Evolutionary conservation across 30 jellyfish, hydroid and myxozoan genomes (phyloP).

Genomic region (Chironex yamaguchii): DNA sequence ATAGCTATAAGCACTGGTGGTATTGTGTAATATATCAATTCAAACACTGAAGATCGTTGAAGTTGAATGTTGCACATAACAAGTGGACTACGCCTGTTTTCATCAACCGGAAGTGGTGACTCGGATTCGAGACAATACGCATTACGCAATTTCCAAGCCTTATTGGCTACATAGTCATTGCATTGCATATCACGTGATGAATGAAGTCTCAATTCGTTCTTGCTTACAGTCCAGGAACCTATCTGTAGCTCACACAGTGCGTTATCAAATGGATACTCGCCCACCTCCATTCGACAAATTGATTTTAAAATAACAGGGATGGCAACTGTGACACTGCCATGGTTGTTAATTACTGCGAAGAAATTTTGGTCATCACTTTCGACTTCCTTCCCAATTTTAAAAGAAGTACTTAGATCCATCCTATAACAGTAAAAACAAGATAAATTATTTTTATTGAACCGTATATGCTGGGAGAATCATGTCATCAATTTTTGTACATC

Average conservation of each 20-base stretch:
- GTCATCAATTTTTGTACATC: too few species aligned
- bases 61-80: constrained; percentile 35
- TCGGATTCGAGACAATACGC: constrained; percentile 21
- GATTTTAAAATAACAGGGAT: constrained; percentile 72
- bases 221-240: constrained; percentile 77
- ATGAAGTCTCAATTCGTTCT: constrained; percentile 42
- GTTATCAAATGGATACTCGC: constrained; percentile 82
- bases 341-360: constrained; percentile 41
- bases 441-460: too few species aligned
- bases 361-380: constrained; percentile 70
- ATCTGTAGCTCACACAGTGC: constrained; percentile 57
- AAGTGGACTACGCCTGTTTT: constrained; percentile 1
- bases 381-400: constrained; percentile 58
- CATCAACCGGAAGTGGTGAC: not conserved
- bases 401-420: constrained; percentile 53
- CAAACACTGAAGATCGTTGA: constrained; percentile 74
- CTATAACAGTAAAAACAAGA: constrained; percentile 16
- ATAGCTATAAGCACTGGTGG: constrained; percentile 77
- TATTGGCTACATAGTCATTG: constrained; percentile 4
- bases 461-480: too few species aligned
- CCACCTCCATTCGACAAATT: constrained; percentile 59
- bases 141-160: constrained; percentile 55
- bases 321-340: constrained; percentile 46
- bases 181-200: not conserved
- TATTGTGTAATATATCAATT: constrained; percentile 71